Conservation (phyloP, 2,113 vertebrate genomes). For the Rhinopomastus cyanomelas region DNA sequence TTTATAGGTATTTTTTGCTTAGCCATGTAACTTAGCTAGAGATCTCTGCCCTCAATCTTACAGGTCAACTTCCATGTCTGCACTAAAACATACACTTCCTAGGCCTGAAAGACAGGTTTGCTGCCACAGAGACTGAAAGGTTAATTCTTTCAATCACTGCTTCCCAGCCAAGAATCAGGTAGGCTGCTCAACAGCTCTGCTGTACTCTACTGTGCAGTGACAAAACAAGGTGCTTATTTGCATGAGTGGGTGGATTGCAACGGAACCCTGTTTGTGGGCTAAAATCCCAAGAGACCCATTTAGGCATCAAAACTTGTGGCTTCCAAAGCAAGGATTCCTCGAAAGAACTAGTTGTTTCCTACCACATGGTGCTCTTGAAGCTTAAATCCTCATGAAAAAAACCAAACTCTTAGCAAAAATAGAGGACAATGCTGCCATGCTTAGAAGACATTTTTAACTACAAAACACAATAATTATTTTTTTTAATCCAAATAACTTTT, state of each 20-base stretch:
- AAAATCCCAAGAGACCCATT: not conserved
- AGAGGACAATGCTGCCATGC: not conserved
- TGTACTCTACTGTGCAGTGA: not conserved
- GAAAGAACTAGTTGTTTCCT: not conserved
- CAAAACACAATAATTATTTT: not conserved
- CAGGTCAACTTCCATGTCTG: not conserved
- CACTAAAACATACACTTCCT: not conserved
- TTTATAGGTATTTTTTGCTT: slow-evolving; percentile 16
- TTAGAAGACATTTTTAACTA: not conserved
- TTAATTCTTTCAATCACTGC: not conserved
- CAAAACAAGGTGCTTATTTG: not conserved
- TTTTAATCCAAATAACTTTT: not conserved
- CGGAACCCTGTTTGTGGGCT: not conserved
- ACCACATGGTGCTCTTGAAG: fast-evolving
- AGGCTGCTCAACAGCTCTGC: not conserved
- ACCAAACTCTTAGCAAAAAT: not conserved
- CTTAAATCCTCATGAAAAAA: not conserved
- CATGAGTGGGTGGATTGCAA: not conserved
- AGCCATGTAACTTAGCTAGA: not conserved
- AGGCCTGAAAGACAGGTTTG: not conserved
- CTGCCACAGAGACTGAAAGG: not conserved
- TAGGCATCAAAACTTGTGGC: not conserved
- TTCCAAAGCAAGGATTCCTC: not conserved
- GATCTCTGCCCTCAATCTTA: not conserved
- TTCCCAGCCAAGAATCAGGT: not conserved